Evolutionary conservation across 2,888 invertebrate species (phyloP), one percentile per base, ranked within the genome.

Genomic region (Charanyca ferruginea): DNA sequence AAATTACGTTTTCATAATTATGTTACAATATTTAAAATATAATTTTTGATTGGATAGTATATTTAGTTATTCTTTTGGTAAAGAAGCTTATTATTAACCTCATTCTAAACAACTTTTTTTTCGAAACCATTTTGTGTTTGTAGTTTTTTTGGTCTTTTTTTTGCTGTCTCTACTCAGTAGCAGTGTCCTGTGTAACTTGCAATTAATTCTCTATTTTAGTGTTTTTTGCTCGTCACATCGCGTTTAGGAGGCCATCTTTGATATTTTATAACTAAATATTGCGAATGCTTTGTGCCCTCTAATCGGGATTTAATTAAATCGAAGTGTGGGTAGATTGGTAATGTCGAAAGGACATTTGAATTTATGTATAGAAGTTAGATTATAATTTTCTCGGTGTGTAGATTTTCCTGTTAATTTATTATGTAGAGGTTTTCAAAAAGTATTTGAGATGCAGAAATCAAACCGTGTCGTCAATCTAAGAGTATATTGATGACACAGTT

Each of bases 201-300:
- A 92, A 93, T 93, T 93, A 93, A 92, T 92, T 91, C 89, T 84
- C 89, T 91, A 92, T 91, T 87, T 82, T 86, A 83, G 82, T 70
- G 84, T 89, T 92, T 93, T 92, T 92, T 91, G 90, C 84, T 79
- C 82, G 63, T 81, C 81, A 77, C 82, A 77, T 73, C 77, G 68
- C 83, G 74, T 83, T 85, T 84, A 84, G 77, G 58, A 75, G 65
- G 49, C 78, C 83, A 80, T 84, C 80, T 84, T 82, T 84, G 80
- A 83, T 84, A 83, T 85, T 83, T 85, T 80, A 73, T 71, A 83
- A 77, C 82, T 70, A 83, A 84, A 86, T 82, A 78, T 78, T 82
- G 80, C 84, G 77, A 74, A 61, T 22, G 35, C 81, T 32, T n/a
- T 61, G 73, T 79, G 70, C 70, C 80, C 63, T 60, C 66, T 75